Conservation (phyloP, 2,797 vertebrate genomes). For the Enoplosus armatus region DNA sequence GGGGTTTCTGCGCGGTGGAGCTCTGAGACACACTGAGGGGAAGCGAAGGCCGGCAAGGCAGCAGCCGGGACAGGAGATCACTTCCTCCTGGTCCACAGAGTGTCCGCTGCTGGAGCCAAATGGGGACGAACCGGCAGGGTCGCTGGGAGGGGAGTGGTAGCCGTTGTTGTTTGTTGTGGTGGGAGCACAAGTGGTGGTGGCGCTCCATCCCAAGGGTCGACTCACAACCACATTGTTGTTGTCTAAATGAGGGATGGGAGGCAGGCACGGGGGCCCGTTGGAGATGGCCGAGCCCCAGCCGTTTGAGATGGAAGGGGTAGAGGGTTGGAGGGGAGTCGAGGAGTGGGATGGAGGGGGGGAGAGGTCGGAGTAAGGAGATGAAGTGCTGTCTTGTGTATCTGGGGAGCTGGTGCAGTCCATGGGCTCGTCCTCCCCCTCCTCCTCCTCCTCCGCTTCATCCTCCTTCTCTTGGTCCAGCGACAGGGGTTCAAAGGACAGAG, state of each 20-base stretch:
- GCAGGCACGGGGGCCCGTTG: slow-evolving; percentile 78
- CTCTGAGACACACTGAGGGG: slow-evolving; percentile 89
- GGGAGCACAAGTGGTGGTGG: slow-evolving; percentile 51
- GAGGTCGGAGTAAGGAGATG: slow-evolving; percentile 63
- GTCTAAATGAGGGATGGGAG: slow-evolving; percentile 78
- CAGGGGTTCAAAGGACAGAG: slow-evolving; percentile 70
- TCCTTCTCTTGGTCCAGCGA: slow-evolving; percentile 65
- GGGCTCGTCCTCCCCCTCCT: slow-evolving; percentile 73
- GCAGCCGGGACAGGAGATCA: slow-evolving; percentile 92
- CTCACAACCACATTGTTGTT: slow-evolving; percentile 89
- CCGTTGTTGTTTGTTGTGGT: slow-evolving; percentile 74
- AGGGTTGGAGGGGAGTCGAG: slow-evolving; percentile 61
- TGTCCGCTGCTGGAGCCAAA: slow-evolving; percentile 76
- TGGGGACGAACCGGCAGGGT: slow-evolving; percentile 78
- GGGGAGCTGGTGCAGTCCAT: slow-evolving; percentile 89
- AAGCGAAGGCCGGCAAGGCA: slow-evolving; percentile 92
- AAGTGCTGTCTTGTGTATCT: slow-evolving; percentile 76
- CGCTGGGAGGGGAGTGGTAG: slow-evolving; percentile 75
- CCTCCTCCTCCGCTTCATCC: slow-evolving; percentile 30
- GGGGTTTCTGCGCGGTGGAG: slow-evolving; percentile 84
- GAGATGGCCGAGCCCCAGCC: slow-evolving; percentile 83
- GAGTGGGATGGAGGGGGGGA: slow-evolving; percentile 47
- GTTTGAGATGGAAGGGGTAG: slow-evolving; percentile 71
- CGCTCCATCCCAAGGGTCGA: slow-evolving; percentile 84
- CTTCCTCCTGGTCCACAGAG: slow-evolving; percentile 88